Evolutionary conservation across 2,797 vertebrate species (phyloP), one percentile per base, ranked within the genome.

Genomic region (Aplochiton taeniatus): DNA sequence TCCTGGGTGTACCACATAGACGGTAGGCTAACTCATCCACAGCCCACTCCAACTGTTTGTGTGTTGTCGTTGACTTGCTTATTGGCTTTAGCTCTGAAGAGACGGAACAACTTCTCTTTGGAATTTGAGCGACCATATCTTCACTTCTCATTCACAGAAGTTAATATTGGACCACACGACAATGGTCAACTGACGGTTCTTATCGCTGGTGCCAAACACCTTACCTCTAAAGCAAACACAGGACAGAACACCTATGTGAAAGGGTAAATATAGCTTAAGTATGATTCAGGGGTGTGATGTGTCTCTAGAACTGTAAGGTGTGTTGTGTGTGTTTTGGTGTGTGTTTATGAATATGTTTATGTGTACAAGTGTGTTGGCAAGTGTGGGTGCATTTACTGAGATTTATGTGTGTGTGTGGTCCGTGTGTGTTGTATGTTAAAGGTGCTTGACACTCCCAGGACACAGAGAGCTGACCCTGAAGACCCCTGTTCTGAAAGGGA

Each of bases 181-280:
- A 61, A 53, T 4, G 87, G 91, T 66, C 87, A 88, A 76, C 91
- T 93, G 61, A 89, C 87, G 19, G 61, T 93, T 78, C 74, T 93
- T 48, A 82, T 95, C 79, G 80, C 77, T 74, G 83, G 79, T 53
- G 85, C 83, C 81, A 89, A 80, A 81, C 91, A 92, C 69, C 83
- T 95, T 85, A 77, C 89, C 0, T 74, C 80, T 77, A 89, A 86
- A 69, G 69, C 91, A 72, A 85, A 90, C 78, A 92, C 81, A 0
- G 75, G 73, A 73, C 68, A 70, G 0, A 91, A 85, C 63, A 72
- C 83, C 0, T 93, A 92, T 45, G 89, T 96, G 74, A 94, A 89
- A 85, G 84, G 91, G 94, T 94, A 89, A 66, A 91, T 51, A 76
- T 17, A 8, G n/a, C 43, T 4, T 58, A 9, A 63, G 51, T 12